A percentile compares a stretch with the other conserved stretches of the same genome.
These are phyloP conservation scores for Picathartes gymnocephalus DNA, from an alignment of 2,113 vertebrate species.

Conservation along the genomic window DNA sequence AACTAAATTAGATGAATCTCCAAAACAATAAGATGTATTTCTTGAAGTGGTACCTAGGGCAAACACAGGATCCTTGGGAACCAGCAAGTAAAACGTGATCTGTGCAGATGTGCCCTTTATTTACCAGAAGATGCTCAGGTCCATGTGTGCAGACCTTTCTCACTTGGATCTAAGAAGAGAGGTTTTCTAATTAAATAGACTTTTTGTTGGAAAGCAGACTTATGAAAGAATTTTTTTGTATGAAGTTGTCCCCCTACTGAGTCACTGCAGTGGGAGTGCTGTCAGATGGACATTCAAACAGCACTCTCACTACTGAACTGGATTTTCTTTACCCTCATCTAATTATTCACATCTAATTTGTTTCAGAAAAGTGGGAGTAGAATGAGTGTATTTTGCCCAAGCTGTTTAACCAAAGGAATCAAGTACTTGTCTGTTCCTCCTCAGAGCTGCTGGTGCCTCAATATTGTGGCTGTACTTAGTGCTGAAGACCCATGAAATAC, in stretches of 20 bases:
- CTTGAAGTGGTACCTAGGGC: neutral
- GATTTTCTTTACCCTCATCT: neutral
- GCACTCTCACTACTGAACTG: neutral
- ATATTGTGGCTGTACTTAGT: neutral
- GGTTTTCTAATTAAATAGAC: neutral
- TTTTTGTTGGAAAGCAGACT: neutral
- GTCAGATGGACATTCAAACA: neutral
- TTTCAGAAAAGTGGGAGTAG: neutral
- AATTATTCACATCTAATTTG: neutral
- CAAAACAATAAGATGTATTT: neutral
- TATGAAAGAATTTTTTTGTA: neutral
- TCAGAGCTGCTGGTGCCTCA: neutral
- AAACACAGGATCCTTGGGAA: neutral
- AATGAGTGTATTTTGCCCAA: neutral
- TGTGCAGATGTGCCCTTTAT: neutral
- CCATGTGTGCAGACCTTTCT: neutral
- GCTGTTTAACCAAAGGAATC: neutral
- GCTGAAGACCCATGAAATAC: neutral
- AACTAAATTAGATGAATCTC: neutral
- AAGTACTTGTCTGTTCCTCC: neutral
- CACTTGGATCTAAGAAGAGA: neutral
- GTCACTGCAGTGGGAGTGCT: neutral
- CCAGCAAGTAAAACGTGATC: neutral
- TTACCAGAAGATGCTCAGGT: neutral
- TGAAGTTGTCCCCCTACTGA: neutral